Evolutionary conservation across 92 coral and sea anemone genomes (phyloP).

Genomic region (Epizoanthus scotinus): DNA sequence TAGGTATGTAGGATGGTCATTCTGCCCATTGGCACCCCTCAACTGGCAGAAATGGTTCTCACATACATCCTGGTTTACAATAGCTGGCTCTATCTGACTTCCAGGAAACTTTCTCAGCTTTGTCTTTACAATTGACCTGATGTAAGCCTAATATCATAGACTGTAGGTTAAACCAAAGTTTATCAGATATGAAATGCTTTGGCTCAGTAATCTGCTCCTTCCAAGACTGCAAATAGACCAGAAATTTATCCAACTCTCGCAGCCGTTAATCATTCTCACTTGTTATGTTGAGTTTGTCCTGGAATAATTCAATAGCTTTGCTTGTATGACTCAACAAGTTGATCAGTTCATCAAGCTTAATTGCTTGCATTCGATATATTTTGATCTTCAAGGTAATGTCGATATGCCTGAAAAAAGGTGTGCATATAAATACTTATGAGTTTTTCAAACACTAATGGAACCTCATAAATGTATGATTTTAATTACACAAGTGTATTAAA

Average conservation of each 20-base stretch:
- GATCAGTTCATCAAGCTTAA: constrained; percentile 15
- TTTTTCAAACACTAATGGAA: too few relatives aligned
- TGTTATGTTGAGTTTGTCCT: constrained; percentile 11
- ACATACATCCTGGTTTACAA: constrained; percentile 31
- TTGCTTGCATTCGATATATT: constrained; percentile 5
- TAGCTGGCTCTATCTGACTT: constrained; percentile 26
- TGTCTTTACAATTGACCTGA: constrained; percentile 7
- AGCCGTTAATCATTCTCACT: constrained; percentile 3
- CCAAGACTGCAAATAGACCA: constrained; percentile 16
- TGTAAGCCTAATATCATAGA: constrained; percentile 33
- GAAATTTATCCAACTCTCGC: not conserved
- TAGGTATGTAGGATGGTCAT: constrained; percentile 34
- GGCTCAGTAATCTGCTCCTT: not conserved
- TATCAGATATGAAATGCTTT: constrained; percentile 27
- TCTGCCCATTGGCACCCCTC: constrained; percentile 36
- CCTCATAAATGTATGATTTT: too few relatives aligned
- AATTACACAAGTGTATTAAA: too few relatives aligned
- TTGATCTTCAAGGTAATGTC: not conserved
- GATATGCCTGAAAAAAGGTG: constrained; percentile 4
- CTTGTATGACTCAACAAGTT: constrained; percentile 27
- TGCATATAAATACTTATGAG: too few relatives aligned
- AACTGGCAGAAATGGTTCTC: constrained; percentile 36
- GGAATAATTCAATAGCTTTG: constrained; percentile 12
- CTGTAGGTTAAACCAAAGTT: constrained; percentile 33
- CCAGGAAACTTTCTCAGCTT: constrained; percentile 32